Evolutionary conservation across 2,888 invertebrate genomes (phyloP), one percentile per base, ranked within the genome.

Genomic region (Sipunculus nudus): DNA sequence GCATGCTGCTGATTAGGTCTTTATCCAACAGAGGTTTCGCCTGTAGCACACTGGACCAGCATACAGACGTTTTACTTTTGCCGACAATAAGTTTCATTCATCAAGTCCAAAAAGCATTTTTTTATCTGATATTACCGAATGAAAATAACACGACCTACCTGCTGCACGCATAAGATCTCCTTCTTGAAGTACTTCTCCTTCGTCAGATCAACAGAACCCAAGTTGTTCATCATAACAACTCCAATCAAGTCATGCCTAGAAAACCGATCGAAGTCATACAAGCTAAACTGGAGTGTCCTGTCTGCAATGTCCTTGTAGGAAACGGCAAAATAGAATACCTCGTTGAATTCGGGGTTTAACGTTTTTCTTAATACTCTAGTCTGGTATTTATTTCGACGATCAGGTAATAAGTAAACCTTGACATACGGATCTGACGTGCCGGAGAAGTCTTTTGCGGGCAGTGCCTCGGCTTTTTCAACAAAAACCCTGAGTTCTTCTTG

Each of bases 401-500:
- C 93, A 0, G 93, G 93, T 16, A 93, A 85, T 0, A 93, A 87
- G 80, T 92, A 91, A 53, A 93, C 88, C 84, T 93, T 93, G 68
- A 93, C 90, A 84, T 94, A 94, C 0, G 94, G 93, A 82, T 94
- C 93, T 63, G 92, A 92, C 78, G 92, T 92, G 8, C 92, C 92
- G 0, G 90, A 89, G 63, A 92, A 91, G 74, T 93, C 93, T 81
- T 92, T 92, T 59, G 92, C 88, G 0, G 92, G 92, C n/a, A 93
- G 86, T 76, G 91, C 90, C 45, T 89, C 88, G 0, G 91, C 91
- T 80, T 90, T 68, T 19, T 84, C 82, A 78, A 93, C 91, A 88
- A 90, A 91, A 1, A 92, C 91, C 43, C 91, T 88, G 1, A 94
- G 87, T 5, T 90, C 91, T 73, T 92, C 91, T 25, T 92, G 89